Conservation (phyloP, 2,113 vertebrate genomes). For the Aepyceros melampus region DNA sequence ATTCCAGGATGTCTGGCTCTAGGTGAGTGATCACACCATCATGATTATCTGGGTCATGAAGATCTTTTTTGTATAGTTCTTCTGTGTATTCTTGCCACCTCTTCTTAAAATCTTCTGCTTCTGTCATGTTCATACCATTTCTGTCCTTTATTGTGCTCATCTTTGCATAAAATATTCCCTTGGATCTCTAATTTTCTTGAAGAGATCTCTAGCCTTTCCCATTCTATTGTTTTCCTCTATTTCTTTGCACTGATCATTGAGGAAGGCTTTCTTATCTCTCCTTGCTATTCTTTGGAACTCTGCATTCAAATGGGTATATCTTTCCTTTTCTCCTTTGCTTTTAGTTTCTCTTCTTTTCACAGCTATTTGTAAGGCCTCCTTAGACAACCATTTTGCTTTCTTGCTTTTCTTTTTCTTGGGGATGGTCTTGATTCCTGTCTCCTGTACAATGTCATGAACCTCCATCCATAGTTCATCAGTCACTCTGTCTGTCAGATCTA, state of each 20-base stretch:
- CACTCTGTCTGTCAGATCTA: not conserved
- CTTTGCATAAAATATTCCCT: not conserved
- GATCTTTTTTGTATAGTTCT: not conserved
- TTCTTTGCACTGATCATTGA: not conserved
- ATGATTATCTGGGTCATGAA: not conserved
- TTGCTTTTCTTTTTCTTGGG: not conserved
- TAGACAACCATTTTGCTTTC: not conserved
- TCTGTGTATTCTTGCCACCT: not conserved
- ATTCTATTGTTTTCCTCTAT: not conserved
- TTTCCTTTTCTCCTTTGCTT: not conserved
- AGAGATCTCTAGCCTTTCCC: not conserved
- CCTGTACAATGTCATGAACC: not conserved
- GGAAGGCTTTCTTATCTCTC: not conserved
- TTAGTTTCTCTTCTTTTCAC: not conserved
- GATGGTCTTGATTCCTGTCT: not conserved
- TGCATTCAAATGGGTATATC: not conserved
- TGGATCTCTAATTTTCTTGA: not conserved
- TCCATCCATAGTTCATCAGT: not conserved
- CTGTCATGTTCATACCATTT: not conserved
- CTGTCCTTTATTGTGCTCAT: not conserved
- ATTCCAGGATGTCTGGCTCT: not conserved
- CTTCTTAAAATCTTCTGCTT: not conserved
- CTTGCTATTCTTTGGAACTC: not conserved
- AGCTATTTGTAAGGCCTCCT: not conserved
- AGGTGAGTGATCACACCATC: not conserved